Evolutionary conservation across 2,888 invertebrate genomes (phyloP).

Genomic region (Stenodera caucasica): DNA sequence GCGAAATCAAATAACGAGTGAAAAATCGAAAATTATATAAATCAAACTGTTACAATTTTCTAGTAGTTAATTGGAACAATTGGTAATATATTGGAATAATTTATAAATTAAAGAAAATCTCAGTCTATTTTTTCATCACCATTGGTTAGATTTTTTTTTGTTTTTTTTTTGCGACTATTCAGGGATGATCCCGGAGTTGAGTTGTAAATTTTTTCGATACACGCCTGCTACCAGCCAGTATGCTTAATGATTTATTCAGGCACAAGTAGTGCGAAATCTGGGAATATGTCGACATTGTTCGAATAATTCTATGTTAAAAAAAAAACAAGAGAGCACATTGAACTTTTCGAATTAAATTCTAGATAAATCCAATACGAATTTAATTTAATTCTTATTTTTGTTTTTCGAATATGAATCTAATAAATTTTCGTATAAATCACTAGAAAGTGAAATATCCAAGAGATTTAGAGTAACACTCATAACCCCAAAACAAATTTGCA

Average conservation of each 20-base stretch:
- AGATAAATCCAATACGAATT: neutral
- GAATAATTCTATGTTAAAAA: neutral
- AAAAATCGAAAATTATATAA: neutral
- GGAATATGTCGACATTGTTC: constrained; percentile 2
- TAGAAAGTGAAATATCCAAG: constrained; percentile 43
- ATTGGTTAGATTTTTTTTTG: too few species aligned
- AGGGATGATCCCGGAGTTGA: neutral
- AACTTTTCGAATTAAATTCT: neutral
- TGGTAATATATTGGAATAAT: too few species aligned
- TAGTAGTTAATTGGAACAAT: too few species aligned
- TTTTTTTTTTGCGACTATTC: neutral
- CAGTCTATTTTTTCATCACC: too few species aligned
- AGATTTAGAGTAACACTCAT: constrained; percentile 46
- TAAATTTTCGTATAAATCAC: constrained; percentile 38
- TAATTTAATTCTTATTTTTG: neutral
- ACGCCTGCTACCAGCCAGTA: neutral
- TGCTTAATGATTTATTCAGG: constrained; percentile 1
- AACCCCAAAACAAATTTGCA: constrained; percentile 53
- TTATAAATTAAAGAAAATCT: too few species aligned
- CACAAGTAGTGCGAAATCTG: constrained; percentile 2
- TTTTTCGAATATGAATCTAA: constrained; percentile 16
- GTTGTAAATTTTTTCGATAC: neutral
- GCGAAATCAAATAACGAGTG: constrained; percentile 22
- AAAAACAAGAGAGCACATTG: too few species aligned
- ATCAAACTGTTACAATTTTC: too few species aligned